Percentiles rank a stretch among this genome's conserved stretches.
These are phyloP conservation scores for Smittia sp. DNA, from an alignment of 2,888 invertebrate species.

Conservation along the genomic window DNA sequence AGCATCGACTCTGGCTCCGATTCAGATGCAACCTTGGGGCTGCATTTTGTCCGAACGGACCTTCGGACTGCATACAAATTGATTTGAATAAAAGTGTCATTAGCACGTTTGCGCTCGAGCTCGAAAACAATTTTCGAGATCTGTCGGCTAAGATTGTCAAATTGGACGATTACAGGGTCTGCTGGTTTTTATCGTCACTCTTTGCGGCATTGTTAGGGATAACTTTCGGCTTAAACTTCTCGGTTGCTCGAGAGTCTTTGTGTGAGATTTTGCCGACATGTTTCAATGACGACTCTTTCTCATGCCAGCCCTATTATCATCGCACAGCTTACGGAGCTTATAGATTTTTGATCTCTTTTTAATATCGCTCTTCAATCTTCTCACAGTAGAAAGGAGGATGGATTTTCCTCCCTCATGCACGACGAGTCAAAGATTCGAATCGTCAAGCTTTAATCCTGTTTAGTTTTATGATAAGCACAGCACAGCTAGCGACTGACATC, in stretches of 20 bases:
- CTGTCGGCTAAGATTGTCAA: slow-evolving; percentile 11
- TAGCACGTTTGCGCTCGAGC: slow-evolving; percentile 5
- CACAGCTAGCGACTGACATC: not conserved
- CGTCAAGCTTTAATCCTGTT: not conserved
- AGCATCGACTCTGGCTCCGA: not conserved
- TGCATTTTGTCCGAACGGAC: not conserved
- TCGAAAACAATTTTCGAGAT: not conserved
- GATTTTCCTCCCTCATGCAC: too few relatives aligned
- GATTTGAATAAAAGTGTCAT: slow-evolving; percentile 29
- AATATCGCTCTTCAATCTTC: not conserved
- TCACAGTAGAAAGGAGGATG: too few relatives aligned
- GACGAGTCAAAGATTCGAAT: not conserved
- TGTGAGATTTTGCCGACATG: not conserved
- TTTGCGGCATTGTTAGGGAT: not conserved
- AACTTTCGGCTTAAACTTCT: not conserved
- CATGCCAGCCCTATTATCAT: not conserved
- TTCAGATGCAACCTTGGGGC: not conserved
- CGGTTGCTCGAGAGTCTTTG: too few relatives aligned
- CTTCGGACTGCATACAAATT: too few relatives aligned
- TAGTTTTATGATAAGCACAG: not conserved
- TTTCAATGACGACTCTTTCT: not conserved
- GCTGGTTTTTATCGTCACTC: not conserved
- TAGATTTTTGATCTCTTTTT: slow-evolving; percentile 4
- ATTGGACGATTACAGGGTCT: slow-evolving; percentile 30
- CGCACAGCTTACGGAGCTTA: not conserved